Base-by-base conservation (phyloP, 2,113 vertebrate species). In the Dolichotis patagonum region DNA sequence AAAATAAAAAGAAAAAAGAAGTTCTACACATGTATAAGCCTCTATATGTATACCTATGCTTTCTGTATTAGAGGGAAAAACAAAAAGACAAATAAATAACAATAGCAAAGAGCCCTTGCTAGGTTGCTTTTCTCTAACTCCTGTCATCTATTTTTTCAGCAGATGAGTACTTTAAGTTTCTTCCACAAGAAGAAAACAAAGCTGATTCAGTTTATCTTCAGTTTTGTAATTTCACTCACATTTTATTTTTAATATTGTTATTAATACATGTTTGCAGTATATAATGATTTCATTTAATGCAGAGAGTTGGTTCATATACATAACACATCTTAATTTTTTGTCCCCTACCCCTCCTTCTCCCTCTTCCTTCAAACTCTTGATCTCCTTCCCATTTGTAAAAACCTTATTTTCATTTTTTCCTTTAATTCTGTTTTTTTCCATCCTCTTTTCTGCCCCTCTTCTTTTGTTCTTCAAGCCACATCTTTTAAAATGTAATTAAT, bases 401-500 rank as follows among this genome's bases (percentile, higher is more conserved):
- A 22, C 67, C 35, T 13, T 71, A 7, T 71, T 71, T 38, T 71
- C 35, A 71, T 38, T 71, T 71, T 32, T 38, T 38, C 69, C 19
- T 41, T 41, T n/a, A 73, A 10, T 10, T 41, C 19, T 71, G 38
- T 38, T 38, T 22, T 3, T 63, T 30, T 73, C 8, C 4, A 11
- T 41, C n/a, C 20, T 19, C 19, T 22, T 38, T 22, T 7, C 6
- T 22, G 0, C 67, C 17, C 8, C 19, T 13, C 8, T 20, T 71
- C 35, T 71, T 71, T 73, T 41, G n/a, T 73, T 73, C 19, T 20
- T 20, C n/a, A 20, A 73, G 22, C 35, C 38, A 77, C 24, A 38
- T 43, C 24, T 56, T 92, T 97, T 85, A 97, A 96, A 95, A 85
- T 11, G 80, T 30, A 96, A 95, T 96, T 96, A 96, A 91, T 96